Base-by-base conservation (phyloP, 37 sponge, comb jelly and placozoan species). In the Petrosia ficiformis region DNA sequence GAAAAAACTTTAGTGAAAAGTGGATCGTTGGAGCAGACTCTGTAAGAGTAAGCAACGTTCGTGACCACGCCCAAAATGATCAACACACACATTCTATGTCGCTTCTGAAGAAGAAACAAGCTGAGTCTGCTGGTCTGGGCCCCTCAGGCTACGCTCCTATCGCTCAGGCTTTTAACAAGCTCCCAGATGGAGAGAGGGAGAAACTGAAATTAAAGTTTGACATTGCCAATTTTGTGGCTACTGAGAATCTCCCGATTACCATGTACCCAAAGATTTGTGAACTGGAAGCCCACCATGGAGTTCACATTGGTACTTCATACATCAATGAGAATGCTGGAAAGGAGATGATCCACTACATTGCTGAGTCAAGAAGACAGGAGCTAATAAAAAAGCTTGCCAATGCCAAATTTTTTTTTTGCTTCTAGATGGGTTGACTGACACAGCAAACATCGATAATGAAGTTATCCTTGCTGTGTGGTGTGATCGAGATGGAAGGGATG, bases 361-460 rank as follows among this genome's bases (percentile, higher is more conserved):
- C 71, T 24, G 72, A 84, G 14, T 16, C 30, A 74, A 71, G 41
- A 24, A 74, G 64, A 26, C 42, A 67, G 3, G 57, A 77, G 28
- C 8, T 84, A 26, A 38, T 29, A 19, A 26, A 76, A 32, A 33
- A 44, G 32, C 59, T 85, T 24, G 26, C 59, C 25, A 66, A 65
- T 34, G 80, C 78, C 24, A 71, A 84, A 38, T 84, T 84, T 28
- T 87, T 87, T 63, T 87, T 77, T 16, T 85, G 37, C 32, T 84
- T 14, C 71, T 79, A 59, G 86, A 79, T 77, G 86, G 86, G 26
- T 42, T 66, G 14, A 76, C 82, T 16, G 88, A 87, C 56, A 61
- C 4, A 22, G 77, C 74, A 33, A 87, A 87, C 35, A 29, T 68
- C 26, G 88, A 87, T n/a, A 71, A 87, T 63, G 88, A 81, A 42